These are phyloP conservation scores for Nycticryphes semicollaris DNA, from an alignment of 2,113 vertebrate species.

Conservation along the genomic window DNA sequence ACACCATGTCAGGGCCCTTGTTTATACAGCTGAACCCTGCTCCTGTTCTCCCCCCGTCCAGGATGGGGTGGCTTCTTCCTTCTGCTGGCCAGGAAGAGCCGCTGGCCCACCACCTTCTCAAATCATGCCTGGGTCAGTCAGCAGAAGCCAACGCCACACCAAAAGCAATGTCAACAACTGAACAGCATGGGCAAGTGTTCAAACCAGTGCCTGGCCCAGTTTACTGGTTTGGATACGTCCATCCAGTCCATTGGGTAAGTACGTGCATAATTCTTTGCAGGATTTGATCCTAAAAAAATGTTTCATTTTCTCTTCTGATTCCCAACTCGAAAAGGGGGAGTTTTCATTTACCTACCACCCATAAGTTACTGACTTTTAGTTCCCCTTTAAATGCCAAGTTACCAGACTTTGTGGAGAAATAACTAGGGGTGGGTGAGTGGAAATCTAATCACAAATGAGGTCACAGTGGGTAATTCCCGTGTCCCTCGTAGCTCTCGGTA, in stretches of 20 bases:
- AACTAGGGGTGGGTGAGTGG: neutral
- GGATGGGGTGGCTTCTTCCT: neutral
- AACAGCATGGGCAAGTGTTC: neutral
- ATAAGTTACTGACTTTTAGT: neutral
- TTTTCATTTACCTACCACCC: neutral
- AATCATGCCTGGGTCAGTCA: neutral
- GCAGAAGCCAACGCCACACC: neutral
- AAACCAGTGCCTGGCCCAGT: neutral
- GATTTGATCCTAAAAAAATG: neutral
- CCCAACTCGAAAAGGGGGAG: neutral
- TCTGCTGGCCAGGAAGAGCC: neutral
- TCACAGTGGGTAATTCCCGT: neutral
- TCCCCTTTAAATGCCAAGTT: neutral
- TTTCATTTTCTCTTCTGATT: neutral
- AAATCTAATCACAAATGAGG: neutral
- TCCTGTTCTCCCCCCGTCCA: neutral
- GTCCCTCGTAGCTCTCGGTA: neutral
- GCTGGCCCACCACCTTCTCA: neutral
- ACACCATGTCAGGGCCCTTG: neutral
- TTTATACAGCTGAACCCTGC: neutral
- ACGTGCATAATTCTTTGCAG: neutral
- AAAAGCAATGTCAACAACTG: neutral
- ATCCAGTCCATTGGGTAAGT: neutral
- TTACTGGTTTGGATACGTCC: neutral
- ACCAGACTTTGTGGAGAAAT: neutral